Percentiles rank a stretch among this genome's conserved stretches.
Evolutionary conservation across 2,113 vertebrate species (phyloP).

Genomic region (Otocyon megalotis): DNA sequence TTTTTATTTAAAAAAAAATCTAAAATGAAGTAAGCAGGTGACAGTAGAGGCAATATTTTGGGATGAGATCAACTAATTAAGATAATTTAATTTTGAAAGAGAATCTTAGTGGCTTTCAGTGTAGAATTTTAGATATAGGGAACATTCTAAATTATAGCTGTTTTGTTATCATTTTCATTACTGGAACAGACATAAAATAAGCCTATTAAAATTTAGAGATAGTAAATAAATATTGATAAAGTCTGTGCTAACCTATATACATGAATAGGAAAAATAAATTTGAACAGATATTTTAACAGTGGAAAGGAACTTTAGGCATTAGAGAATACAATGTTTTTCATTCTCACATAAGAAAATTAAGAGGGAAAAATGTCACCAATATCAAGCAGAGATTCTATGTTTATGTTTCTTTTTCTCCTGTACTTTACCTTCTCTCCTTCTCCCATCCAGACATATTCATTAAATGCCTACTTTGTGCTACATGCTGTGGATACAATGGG

Average conservation of each 20-base stretch:
- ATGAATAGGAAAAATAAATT: not conserved
- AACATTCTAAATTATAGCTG: not conserved
- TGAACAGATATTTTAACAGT: not conserved
- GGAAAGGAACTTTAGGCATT: not conserved
- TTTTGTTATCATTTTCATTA: constrained; percentile 34
- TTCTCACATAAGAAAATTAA: not conserved
- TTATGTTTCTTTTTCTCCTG: not conserved
- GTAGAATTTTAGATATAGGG: not conserved
- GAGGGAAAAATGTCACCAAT: not conserved
- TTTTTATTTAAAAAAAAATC: constrained; percentile 22
- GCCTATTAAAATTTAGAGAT: not conserved
- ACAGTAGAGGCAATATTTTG: not conserved
- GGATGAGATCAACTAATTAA: not conserved
- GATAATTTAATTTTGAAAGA: not conserved
- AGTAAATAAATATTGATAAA: constrained; percentile 1
- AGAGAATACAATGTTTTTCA: not conserved
- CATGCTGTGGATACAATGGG: not conserved
- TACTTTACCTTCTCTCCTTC: not conserved
- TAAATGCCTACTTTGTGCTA: not conserved
- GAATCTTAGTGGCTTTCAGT: constrained; percentile 11
- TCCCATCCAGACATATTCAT: not conserved
- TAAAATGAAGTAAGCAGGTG: constrained; percentile 9
- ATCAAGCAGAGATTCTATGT: not conserved
- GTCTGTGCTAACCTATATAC: not conserved
- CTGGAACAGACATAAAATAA: not conserved